Conservation (phyloP, 53 echinoderm and acorn worm genomes). For the Arbacia lixula region DNA sequence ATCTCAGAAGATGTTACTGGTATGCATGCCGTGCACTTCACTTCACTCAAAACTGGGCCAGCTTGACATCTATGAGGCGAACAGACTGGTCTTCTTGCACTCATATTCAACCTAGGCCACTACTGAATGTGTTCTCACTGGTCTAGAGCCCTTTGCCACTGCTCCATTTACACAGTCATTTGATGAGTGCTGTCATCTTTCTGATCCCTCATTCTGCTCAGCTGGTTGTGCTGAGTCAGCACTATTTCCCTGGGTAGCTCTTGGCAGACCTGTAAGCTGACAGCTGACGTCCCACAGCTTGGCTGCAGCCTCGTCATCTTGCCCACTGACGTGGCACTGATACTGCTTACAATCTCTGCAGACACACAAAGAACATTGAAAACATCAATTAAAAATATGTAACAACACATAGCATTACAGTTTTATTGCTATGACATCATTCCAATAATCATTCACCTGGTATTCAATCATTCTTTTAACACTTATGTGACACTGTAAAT, state of each 20-base stretch:
- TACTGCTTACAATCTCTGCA: conserved; percentile 28
- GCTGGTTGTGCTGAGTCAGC: neutral
- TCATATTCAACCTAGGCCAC: too few species aligned
- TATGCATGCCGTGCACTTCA: too few species aligned
- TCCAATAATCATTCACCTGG: too few species aligned
- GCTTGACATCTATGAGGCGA: too few species aligned
- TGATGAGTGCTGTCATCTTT: conserved; percentile 14
- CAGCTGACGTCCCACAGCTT: conserved; percentile 42
- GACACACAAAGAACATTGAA: neutral
- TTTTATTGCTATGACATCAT: neutral
- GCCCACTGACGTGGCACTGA: neutral
- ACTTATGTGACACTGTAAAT: too few species aligned
- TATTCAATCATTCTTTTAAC: too few species aligned
- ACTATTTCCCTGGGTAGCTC: neutral
- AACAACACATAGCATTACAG: neutral
- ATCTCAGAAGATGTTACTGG: too few species aligned
- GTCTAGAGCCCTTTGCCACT: too few species aligned
- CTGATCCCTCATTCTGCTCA: neutral
- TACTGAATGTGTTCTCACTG: too few species aligned
- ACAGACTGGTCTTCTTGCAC: too few species aligned
- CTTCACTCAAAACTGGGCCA: too few species aligned
- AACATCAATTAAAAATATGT: neutral
- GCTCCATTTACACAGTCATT: too few species aligned
- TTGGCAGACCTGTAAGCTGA: conserved; percentile 18
- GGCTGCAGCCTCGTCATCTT: conserved; percentile 34